These are phyloP conservation scores for Sciurus carolinensis DNA, from an alignment of 2,797 vertebrate genomes.

Conservation along the genomic window DNA sequence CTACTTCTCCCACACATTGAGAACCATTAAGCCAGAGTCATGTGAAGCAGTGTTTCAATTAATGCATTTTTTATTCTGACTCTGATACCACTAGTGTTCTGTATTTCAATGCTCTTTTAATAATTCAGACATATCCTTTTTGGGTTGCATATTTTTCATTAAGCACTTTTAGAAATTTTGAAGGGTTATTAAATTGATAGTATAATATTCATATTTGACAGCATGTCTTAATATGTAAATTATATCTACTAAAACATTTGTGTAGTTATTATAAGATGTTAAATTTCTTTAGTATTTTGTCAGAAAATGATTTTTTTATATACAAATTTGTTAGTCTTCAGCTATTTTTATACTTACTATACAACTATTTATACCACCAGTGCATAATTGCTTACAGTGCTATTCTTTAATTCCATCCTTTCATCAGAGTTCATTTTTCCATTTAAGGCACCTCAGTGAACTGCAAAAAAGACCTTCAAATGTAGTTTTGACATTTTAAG, in stretches of 20 bases:
- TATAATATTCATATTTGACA: conserved; percentile 61
- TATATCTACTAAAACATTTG: conserved; percentile 45
- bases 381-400: background rate
- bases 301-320: conserved; percentile 50
- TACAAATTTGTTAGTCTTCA: conserved; percentile 54
- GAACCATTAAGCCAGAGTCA: background rate
- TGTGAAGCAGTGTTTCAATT: conserved; percentile 21
- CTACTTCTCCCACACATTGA: background rate
- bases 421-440: background rate
- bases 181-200: conserved; percentile 71
- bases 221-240: conserved; percentile 70
- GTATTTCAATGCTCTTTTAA: conserved; percentile 53
- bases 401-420: conserved; percentile 32
- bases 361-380: background rate
- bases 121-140: conserved; percentile 54
- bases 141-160: conserved; percentile 51
- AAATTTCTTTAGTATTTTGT: conserved; percentile 42
- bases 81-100: conserved; percentile 49
- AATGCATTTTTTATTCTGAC: conserved; percentile 45
- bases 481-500: background rate
- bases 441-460: background rate
- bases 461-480: background rate
- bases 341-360: conserved; percentile 62
- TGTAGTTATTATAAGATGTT: conserved; percentile 53
- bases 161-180: conserved; percentile 59